These are phyloP conservation scores for silkworm (Bombyx mori) DNA, from an alignment of 1,140 invertebrate genomes.

Conservation along the genomic window DNA sequence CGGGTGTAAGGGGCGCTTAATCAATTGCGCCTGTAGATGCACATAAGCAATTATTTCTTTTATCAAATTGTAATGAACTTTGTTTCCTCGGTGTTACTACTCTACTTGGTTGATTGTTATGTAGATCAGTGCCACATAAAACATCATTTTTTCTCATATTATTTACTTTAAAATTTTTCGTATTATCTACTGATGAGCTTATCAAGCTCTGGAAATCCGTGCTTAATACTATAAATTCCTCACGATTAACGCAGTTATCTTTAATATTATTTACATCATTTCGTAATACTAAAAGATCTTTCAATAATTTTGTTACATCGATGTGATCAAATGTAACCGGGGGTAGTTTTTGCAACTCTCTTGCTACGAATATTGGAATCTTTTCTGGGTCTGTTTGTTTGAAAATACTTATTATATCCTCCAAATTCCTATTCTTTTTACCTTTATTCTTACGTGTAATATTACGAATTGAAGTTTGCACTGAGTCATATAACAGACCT, in stretches of 20 bases:
- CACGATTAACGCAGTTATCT: not conserved
- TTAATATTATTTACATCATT: not conserved
- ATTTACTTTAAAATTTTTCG: too few relatives aligned
- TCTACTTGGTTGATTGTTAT: too few relatives aligned
- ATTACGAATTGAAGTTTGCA: not conserved
- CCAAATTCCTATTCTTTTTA: not conserved
- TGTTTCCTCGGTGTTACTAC: too few relatives aligned
- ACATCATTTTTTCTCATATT: too few relatives aligned
- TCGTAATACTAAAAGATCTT: not conserved
- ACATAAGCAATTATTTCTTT: too few relatives aligned
- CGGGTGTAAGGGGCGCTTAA: too few relatives aligned
- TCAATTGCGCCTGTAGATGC: too few relatives aligned
- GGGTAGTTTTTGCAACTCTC: constrained; percentile 1
- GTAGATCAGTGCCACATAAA: too few relatives aligned
- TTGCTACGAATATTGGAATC: not conserved
- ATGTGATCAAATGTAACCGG: not conserved
- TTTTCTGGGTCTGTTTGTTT: not conserved
- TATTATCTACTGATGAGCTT: too few relatives aligned
- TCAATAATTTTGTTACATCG: not conserved
- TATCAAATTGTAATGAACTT: too few relatives aligned
- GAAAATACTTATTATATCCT: not conserved
- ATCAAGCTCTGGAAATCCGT: too few relatives aligned
- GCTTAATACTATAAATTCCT: too few relatives aligned
- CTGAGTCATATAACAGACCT: not conserved
- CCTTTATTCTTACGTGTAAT: not conserved